phyloP scores from a whole-genome alignment of 2,797 vertebrate species.

The Meda fulgida region DNA sequence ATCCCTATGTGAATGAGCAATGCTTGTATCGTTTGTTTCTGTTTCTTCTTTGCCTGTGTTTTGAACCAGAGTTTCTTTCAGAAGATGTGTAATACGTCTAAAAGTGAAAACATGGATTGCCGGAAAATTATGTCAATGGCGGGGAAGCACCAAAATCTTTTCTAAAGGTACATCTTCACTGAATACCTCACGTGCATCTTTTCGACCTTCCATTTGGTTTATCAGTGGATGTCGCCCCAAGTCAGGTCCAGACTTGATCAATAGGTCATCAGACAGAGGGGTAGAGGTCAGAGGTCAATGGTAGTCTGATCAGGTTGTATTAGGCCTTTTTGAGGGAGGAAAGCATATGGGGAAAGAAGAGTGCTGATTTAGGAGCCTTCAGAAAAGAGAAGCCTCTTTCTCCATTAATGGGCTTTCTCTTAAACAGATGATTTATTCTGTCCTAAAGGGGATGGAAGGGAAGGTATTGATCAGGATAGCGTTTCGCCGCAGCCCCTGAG shows the following conservation, averaged over 20 bases:
- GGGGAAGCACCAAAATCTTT: neutral
- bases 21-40: neutral
- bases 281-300: conserved; percentile 65
- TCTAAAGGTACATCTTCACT: conserved; percentile 1
- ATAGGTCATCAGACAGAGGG: conserved; percentile 66
- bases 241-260: conserved; percentile 68
- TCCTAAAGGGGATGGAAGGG: conserved; percentile 57
- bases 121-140: neutral
- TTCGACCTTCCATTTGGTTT: conserved; percentile 36
- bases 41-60: neutral
- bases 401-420: conserved; percentile 52
- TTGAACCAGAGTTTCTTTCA: neutral
- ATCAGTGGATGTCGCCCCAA: conserved; percentile 45
- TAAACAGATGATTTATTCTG: conserved; percentile 63
- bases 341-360: conserved; percentile 11
- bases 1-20: neutral
- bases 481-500: conserved; percentile 40
- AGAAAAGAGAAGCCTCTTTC: conserved; percentile 43
- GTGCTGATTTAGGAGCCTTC: conserved; percentile 56
- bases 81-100: neutral
- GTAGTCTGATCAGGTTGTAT: conserved; percentile 57
- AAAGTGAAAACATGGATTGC: neutral
- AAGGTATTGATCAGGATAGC: conserved; percentile 58
- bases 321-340: conserved; percentile 43
- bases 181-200: conserved; percentile 39